Conservation (phyloP, 2,113 vertebrate species). For the Camelus dromedarius region DNA sequence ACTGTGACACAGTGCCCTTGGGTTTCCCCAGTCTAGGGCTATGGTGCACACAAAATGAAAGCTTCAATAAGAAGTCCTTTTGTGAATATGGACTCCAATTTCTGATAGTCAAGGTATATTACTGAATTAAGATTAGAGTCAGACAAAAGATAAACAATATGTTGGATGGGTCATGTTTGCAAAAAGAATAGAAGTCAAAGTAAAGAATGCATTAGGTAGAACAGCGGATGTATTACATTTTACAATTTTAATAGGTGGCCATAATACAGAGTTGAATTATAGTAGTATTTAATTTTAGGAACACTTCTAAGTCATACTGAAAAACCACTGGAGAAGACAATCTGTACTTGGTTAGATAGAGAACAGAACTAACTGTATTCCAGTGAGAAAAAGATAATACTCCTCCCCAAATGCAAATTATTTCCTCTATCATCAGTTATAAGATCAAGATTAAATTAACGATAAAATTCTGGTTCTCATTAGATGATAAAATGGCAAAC, state of each 20-base stretch:
- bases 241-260: neutral
- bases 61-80: neutral
- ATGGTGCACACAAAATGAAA: neutral
- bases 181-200: neutral
- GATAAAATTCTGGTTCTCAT: neutral
- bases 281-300: neutral
- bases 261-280: neutral
- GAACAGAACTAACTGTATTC: neutral
- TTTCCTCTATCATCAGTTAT: neutral
- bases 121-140: neutral
- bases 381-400: neutral
- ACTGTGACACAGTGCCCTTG: neutral
- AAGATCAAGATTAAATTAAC: constrained; percentile 29
- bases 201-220: neutral
- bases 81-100: neutral
- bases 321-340: neutral
- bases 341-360: neutral
- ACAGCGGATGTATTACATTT: neutral
- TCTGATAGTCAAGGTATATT: neutral
- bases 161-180: neutral
- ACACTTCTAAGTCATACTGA: neutral
- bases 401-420: neutral
- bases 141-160: neutral
- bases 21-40: neutral
- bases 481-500: neutral